These are phyloP conservation scores for Molanna angustata DNA, from an alignment of 2,888 invertebrate species.

Conservation along the genomic window DNA sequence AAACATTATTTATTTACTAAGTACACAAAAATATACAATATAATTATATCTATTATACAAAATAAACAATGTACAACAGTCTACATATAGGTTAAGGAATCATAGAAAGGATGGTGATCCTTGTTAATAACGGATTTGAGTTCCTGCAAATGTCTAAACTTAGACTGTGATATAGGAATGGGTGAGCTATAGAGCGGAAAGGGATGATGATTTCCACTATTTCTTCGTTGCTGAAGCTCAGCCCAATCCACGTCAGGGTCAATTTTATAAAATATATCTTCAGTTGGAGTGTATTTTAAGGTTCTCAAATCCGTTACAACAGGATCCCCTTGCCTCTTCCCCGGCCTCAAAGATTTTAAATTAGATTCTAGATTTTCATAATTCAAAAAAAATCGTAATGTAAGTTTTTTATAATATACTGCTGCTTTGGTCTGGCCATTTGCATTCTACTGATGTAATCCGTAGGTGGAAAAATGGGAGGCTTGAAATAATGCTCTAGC, in stretches of 20 bases:
- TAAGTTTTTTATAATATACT: neutral
- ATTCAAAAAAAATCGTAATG: neutral
- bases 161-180: neutral
- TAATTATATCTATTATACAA: no score
- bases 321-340: neutral
- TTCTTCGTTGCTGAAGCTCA: neutral
- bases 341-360: neutral
- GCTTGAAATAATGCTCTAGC: slow-evolving; percentile 2
- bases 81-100: no score
- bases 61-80: no score
- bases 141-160: neutral
- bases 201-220: neutral
- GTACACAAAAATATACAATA: no score
- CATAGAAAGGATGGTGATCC: no score
- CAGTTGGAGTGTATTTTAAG: slow-evolving; percentile 1
- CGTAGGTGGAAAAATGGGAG: neutral
- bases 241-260: neutral
- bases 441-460: neutral
- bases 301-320: neutral
- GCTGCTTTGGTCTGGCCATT: neutral
- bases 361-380: neutral
- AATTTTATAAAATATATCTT: neutral
- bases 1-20: no score
- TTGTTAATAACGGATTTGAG: no score
- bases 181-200: neutral